phyloP scores from a whole-genome alignment of 2,797 vertebrate genomes.

The Melanotaenia boesemani region DNA sequence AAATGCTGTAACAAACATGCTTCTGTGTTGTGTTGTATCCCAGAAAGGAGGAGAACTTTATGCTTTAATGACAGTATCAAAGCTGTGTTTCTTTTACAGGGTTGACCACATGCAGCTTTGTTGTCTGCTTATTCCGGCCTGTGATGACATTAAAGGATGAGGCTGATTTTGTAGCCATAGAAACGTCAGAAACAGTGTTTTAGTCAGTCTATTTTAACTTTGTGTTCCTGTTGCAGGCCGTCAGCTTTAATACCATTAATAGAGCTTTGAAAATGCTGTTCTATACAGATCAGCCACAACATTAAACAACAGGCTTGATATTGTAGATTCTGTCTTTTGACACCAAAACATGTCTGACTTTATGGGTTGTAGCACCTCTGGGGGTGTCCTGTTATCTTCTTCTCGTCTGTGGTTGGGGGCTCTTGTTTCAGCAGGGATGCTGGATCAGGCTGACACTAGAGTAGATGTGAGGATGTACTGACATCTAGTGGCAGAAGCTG shows the following conservation, averaged over 20 bases:
- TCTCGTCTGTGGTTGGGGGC: neutral
- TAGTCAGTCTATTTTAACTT: too few relatives aligned
- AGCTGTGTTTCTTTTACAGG: slow-evolving; percentile 36
- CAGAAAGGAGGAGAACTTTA: neutral
- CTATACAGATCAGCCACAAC: too few relatives aligned
- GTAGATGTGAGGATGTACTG: neutral
- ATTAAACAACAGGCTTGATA: too few relatives aligned
- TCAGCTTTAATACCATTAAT: too few relatives aligned
- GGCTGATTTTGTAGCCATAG: neutral
- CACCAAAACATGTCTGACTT: too few relatives aligned
- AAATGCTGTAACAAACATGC: slow-evolving; percentile 18
- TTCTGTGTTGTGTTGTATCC: slow-evolving; percentile 18
- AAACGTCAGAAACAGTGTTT: neutral
- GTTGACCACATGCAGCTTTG: slow-evolving; percentile 6
- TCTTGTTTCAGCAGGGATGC: neutral
- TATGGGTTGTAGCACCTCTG: too few relatives aligned
- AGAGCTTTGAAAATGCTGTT: too few relatives aligned
- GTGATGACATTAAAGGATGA: neutral
- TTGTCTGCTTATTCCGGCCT: slow-evolving; percentile 9
- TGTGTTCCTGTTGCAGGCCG: too few relatives aligned
- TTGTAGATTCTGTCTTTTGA: too few relatives aligned
- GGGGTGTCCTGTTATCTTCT: neutral
- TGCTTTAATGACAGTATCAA: neutral
- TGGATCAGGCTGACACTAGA: neutral
- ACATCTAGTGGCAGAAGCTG: neutral